Percentiles rank a stretch among this genome's conserved stretches.
Conservation (phyloP, 1,140 invertebrate species). For the Drosophila triauraria region DNA sequence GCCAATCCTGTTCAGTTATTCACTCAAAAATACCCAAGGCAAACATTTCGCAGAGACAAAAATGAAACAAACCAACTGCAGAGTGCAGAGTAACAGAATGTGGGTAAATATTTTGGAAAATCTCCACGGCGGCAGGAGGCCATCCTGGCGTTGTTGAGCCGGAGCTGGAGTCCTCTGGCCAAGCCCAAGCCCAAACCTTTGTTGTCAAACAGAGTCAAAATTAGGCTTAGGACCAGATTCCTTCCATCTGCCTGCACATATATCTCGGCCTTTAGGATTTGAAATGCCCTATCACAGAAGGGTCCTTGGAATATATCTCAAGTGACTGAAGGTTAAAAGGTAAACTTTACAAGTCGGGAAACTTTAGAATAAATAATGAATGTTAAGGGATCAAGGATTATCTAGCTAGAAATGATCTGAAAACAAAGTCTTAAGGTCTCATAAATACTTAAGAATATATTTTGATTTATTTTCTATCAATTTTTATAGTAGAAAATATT, state of each 20-base stretch:
- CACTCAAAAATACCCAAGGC: slow-evolving; percentile 44
- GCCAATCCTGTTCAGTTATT: slow-evolving; percentile 22
- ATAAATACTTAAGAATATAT: no score
- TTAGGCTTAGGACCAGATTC: slow-evolving; percentile 56
- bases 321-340: no score
- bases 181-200: slow-evolving; percentile 23
- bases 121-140: background rate
- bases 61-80: slow-evolving; percentile 21
- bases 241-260: slow-evolving; percentile 13
- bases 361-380: no score
- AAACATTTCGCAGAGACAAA: slow-evolving; percentile 22
- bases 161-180: background rate
- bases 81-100: slow-evolving; percentile 18
- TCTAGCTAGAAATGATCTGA: no score
- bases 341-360: no score
- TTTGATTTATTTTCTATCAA: no score
- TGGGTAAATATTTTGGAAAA: slow-evolving; percentile 31
- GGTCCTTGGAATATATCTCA: no score
- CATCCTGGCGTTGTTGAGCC: slow-evolving; percentile 9
- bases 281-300: background rate
- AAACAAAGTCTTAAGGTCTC: no score
- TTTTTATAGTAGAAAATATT: no score
- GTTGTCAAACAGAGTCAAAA: slow-evolving; percentile 40
- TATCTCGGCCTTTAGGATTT: slow-evolving; percentile 20
- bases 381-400: no score